These are phyloP conservation scores for Clitarchus hookeri DNA, from an alignment of 2,888 invertebrate genomes.

Conservation along the genomic window DNA sequence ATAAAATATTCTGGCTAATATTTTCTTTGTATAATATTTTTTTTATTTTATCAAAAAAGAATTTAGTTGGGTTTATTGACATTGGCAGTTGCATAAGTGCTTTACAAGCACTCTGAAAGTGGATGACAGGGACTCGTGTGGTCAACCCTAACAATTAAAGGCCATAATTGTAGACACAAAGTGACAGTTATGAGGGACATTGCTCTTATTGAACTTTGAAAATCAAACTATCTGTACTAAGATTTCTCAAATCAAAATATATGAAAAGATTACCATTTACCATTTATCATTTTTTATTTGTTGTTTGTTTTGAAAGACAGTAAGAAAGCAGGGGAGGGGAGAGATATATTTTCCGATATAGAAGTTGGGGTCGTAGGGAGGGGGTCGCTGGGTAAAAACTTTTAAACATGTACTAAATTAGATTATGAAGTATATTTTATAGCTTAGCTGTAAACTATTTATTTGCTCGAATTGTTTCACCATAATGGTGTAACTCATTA, in stretches of 20 bases:
- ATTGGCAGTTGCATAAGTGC: no score
- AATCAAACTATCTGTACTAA: background rate
- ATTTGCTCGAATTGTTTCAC: slow-evolving; percentile 8
- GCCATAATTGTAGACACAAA: background rate
- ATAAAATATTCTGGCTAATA: no score
- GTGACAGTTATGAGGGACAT: background rate
- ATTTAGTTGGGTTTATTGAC: no score
- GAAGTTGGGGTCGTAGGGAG: background rate
- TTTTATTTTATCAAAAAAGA: no score
- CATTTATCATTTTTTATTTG: background rate
- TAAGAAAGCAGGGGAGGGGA: background rate
- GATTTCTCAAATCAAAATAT: background rate
- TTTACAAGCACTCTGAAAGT: background rate
- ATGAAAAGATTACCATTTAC: background rate
- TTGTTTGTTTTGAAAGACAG: background rate
- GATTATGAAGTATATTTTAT: background rate
- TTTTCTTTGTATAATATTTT: no score
- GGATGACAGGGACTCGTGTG: background rate
- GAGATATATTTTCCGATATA: background rate
- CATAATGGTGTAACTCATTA: slow-evolving; percentile 7
- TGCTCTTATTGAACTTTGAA: background rate
- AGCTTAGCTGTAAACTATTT: background rate
- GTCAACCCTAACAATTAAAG: background rate
- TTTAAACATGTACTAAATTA: background rate
- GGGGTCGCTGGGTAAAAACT: background rate